phyloP scores from a whole-genome alignment of 1,140 invertebrate species.

The Holotrichia oblita region DNA sequence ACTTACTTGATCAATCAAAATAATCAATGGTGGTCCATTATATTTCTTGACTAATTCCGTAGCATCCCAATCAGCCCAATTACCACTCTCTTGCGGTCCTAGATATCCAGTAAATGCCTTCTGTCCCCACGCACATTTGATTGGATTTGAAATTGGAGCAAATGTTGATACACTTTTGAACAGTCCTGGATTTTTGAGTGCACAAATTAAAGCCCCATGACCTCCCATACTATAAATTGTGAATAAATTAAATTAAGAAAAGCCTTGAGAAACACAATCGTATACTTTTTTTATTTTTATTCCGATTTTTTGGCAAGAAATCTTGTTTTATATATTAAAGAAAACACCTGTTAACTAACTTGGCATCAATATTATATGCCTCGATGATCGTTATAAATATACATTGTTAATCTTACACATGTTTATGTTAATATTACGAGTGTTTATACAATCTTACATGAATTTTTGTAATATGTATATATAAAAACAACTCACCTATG shows the following conservation, averaged over 20 bases:
- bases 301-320: not conserved
- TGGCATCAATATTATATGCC: not conserved
- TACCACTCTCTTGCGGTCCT: slow-evolving; percentile 69
- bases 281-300: not conserved
- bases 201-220: slow-evolving; percentile 93
- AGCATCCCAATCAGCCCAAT: slow-evolving; percentile 91
- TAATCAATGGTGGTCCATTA: slow-evolving; percentile 82
- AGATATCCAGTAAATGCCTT: slow-evolving; percentile 91
- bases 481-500: slow-evolving; percentile 71
- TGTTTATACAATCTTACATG: not conserved
- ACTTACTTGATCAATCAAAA: slow-evolving; percentile 91
- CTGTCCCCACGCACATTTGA: slow-evolving; percentile 84
- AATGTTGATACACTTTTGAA: slow-evolving; percentile 96
- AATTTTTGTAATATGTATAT: not conserved
- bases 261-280: no score
- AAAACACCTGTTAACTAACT: slow-evolving; percentile 30
- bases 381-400: not conserved
- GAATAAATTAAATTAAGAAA: not conserved
- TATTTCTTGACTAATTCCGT: slow-evolving; percentile 85
- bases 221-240: slow-evolving; percentile 87
- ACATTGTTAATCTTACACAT: slow-evolving; percentile 9
- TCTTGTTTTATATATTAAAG: not conserved
- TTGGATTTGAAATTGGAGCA: slow-evolving; percentile 94
- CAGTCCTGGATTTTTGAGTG: slow-evolving; percentile 89
- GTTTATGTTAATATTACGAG: not conserved